Evolutionary conservation across 1,140 invertebrate genomes (phyloP), one percentile per base, ranked within the genome.

Genomic region (Tribolium madens): DNA sequence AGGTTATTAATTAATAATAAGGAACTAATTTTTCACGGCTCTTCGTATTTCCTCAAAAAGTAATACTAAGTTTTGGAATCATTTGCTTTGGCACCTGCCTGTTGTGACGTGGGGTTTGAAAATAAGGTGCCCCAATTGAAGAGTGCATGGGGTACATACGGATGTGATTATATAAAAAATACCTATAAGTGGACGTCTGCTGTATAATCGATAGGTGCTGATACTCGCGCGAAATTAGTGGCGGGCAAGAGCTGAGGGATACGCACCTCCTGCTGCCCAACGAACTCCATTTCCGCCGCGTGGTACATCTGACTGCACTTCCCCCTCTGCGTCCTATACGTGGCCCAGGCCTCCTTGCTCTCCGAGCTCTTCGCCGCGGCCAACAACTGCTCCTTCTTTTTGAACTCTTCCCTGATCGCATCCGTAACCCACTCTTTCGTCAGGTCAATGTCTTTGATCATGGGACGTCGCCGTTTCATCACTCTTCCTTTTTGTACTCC

Each of bases 221-320:
- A 84, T 77, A 78, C 71, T 78, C 81, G 80, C 78, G 80, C 81
- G 75, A 82, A 82, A 78, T 83, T 82, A 80, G 79, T 79, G 79
- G 80, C 83, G 64, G 84, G 84, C 84, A 84, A 81, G 77, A 85
- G 84, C 76, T 85, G 83, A 75, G 83, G 84, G 75, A 84, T 85
- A 86, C 84, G 84, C 83, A 86, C 84, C 83, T 86, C 85, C 78
- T 83, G 80, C 70, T 86, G 87, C 78, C 87, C 88, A 73, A 86
- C 79, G 47, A 84, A 84, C 50, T 83, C 81, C 64, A 76, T 76
- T 72, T 85, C 83, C 1, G 85, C 83, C 12, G 79, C 81, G 60
- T 81, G 82, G 71, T 85, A 86, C 71, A 86, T 79, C 57, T 83
- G 80, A 31, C 79, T 82, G 76, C 85, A 86, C 64, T 83, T 84